phyloP scores from a whole-genome alignment of 2,797 vertebrate species.

The Xerus rutilus region DNA sequence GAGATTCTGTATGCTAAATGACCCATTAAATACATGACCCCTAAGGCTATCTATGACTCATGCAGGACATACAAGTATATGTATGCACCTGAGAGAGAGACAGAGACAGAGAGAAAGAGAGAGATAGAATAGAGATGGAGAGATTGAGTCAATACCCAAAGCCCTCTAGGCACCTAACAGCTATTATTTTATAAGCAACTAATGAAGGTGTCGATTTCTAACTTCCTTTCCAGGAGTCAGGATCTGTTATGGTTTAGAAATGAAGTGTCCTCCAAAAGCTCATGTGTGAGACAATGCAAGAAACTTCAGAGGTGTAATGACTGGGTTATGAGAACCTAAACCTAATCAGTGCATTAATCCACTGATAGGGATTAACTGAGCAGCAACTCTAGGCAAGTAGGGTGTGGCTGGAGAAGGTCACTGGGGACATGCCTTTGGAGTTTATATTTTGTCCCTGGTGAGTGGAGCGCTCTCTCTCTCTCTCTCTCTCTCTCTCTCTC shows the following conservation, averaged over 20 bases:
- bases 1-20: not conserved
- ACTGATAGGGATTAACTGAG: too few relatives aligned
- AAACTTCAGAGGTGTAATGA: too few relatives aligned
- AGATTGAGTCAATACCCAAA: not conserved
- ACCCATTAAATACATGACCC: not conserved
- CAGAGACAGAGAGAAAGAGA: not conserved
- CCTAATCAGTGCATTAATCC: too few relatives aligned
- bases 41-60: not conserved
- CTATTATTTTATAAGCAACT: not conserved
- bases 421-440: too few relatives aligned
- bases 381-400: too few relatives aligned
- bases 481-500: too few relatives aligned
- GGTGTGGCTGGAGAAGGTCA: too few relatives aligned
- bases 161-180: not conserved
- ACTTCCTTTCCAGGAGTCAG: not conserved
- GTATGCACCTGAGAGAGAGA: not conserved
- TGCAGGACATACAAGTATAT: not conserved
- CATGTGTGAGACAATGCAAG: too few relatives aligned
- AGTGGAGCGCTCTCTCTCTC: too few relatives aligned
- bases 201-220: not conserved
- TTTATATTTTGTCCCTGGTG: too few relatives aligned
- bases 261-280: too few relatives aligned
- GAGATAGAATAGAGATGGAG: not conserved
- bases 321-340: too few relatives aligned
- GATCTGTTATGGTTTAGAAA: not conserved